Base-by-base conservation (phyloP, 2,797 vertebrate genomes). In the Enteromius trimaculatus region DNA sequence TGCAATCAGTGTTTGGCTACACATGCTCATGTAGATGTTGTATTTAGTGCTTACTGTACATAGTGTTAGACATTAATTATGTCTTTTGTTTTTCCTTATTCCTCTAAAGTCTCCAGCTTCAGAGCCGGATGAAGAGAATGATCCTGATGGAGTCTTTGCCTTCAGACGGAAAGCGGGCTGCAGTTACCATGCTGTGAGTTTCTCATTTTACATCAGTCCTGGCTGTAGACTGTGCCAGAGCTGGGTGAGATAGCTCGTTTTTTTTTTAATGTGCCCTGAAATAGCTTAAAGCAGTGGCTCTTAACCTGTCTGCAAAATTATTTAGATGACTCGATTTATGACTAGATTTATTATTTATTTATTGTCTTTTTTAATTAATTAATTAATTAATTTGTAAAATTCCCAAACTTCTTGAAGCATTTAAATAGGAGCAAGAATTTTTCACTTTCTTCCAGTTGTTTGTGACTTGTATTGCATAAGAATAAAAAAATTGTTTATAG, bases 121-220 rank as follows among this genome's bases (percentile, higher is more conserved):
- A 8, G 97, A 97, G 87, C 89, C 95, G 0, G 97, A 98, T 87
- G 97, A 97, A 90, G 96, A 98, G 90, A 97, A 96, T 21, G 95
- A 96, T 89, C 96, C 96, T 58, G 97, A 98, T 78, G 97, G 96
- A 85, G 86, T 92, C 4, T 97, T 96, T 90, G 95, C 95, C 90
- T 98, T 98, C 93, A 96, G 96, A 90, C 96, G 97, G 66, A 95
- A 94, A 93, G 94, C 95, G 86, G 97, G 96, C 89, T 98, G 97
- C 94, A 96, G 96, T 89, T 98, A 98, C 93, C 94, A 96, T 0
- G 94, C 96, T 92, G 97, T 98, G 94, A 97, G 96, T 89, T 60
- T 75, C 42, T 13, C 0, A 44, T 9, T 49, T 9, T 23, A 49
- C 17, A 37, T 51, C 10, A 34, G 0, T 51, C 29, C 26, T 65